Evolutionary conservation across 2,888 invertebrate species (phyloP).

Genomic region (Chrysodeixis includens): DNA sequence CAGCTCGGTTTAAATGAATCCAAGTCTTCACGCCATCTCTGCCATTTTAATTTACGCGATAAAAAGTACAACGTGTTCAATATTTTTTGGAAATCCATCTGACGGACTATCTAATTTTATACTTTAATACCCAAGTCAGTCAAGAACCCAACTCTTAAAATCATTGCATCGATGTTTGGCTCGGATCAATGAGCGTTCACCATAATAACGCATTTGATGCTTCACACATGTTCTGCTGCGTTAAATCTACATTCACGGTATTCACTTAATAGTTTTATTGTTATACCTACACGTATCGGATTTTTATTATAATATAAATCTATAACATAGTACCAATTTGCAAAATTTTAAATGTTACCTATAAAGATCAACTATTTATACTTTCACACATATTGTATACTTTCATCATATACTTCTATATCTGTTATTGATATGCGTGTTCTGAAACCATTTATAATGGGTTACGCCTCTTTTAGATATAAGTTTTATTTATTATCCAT

Average conservation of each 20-base stretch:
- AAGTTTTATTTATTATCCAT: not conserved
- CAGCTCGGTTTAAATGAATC: too few relatives aligned
- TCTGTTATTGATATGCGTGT: not conserved
- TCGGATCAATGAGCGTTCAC: too few relatives aligned
- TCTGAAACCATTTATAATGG: not conserved
- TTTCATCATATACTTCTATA: not conserved
- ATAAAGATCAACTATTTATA: not conserved
- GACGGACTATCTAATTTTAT: too few relatives aligned
- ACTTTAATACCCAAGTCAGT: too few relatives aligned
- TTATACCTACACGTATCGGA: not conserved
- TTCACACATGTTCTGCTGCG: constrained; percentile 14
- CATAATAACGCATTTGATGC: constrained; percentile 35
- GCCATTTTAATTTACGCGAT: too few relatives aligned
- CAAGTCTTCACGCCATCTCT: too few relatives aligned
- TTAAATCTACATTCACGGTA: constrained; percentile 24
- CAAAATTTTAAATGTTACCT: not conserved
- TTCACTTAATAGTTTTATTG: constrained; percentile 14
- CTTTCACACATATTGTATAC: not conserved
- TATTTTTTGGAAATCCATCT: too few relatives aligned
- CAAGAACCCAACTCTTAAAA: too few relatives aligned
- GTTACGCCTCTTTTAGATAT: not conserved
- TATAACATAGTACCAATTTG: not conserved
- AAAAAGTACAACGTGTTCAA: too few relatives aligned
- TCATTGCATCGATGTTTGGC: too few relatives aligned
- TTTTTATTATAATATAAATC: not conserved